A percentile compares a stretch with the other conserved stretches of the same genome.
phyloP scores from a whole-genome alignment of 2,888 invertebrate species.

The Cryptocheilus praepositus region DNA sequence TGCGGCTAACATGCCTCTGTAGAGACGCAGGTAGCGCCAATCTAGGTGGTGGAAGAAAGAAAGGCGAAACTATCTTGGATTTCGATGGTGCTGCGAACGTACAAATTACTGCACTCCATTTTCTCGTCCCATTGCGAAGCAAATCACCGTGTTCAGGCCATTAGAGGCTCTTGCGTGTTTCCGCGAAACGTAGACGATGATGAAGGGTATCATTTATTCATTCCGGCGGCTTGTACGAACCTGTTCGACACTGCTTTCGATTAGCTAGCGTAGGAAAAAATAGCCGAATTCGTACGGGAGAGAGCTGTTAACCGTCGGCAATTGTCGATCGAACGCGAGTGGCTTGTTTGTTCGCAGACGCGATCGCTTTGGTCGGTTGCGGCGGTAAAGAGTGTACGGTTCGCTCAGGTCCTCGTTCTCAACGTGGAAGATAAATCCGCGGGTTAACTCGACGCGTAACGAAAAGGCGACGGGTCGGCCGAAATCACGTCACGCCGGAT shows the following conservation, averaged over 20 bases:
- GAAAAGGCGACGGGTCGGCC: constrained; percentile 34
- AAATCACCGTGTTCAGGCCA: constrained; percentile 2
- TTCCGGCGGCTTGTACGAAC: background rate
- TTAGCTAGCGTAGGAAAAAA: background rate
- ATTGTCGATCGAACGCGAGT: background rate
- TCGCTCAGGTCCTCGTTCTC: constrained; percentile 23
- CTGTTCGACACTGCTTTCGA: background rate
- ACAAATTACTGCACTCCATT: background rate
- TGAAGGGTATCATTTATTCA: constrained; percentile 7
- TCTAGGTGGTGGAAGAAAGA: too few species aligned
- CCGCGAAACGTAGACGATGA: constrained; percentile 3
- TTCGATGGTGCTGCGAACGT: too few species aligned
- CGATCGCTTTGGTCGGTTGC: background rate
- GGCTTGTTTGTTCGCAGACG: background rate
- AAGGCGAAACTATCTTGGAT: background rate
- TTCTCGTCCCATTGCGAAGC: constrained; percentile 6
- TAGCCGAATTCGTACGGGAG: background rate
- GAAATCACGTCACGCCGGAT: constrained; percentile 43
- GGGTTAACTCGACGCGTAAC: constrained; percentile 48
- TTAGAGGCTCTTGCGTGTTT: background rate
- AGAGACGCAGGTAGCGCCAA: background rate
- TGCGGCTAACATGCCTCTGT: background rate
- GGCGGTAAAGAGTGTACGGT: constrained; percentile 15
- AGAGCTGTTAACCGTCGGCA: background rate
- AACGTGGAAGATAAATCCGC: constrained; percentile 42